phyloP scores from a whole-genome alignment of 2,888 invertebrate species.

The Ennomos quercinarius region DNA sequence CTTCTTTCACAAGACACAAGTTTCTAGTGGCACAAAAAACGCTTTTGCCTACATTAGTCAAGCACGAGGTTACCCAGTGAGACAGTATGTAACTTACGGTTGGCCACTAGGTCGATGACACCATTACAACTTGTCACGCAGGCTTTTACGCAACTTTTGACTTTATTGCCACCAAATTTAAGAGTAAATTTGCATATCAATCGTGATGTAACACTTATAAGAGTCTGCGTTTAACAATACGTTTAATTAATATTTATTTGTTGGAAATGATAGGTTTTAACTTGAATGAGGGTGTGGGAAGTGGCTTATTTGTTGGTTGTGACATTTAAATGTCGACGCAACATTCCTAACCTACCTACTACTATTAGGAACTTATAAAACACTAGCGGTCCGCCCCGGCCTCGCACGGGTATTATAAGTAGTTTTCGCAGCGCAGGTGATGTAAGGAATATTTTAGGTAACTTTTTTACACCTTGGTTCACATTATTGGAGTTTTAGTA shows the following conservation, averaged over 20 bases:
- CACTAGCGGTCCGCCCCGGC: too few species aligned
- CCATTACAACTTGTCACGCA: conserved; percentile 49
- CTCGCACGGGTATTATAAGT: too few species aligned
- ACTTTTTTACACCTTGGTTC: too few species aligned
- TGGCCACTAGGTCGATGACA: conserved; percentile 60
- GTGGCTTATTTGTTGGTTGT: conserved; percentile 14
- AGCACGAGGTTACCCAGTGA: conserved; percentile 49
- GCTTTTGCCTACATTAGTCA: conserved; percentile 40
- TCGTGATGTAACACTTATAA: conserved; percentile 15
- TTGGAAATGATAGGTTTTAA: conserved; percentile 17
- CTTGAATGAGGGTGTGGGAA: conserved; percentile 21
- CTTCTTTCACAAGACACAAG: conserved; percentile 37
- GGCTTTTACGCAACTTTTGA: conserved; percentile 27
- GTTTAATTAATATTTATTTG: conserved; percentile 32
- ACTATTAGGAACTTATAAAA: too few species aligned
- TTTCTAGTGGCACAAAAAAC: conserved; percentile 37
- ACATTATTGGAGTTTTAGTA: too few species aligned
- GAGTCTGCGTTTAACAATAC: conserved; percentile 15
- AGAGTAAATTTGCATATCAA: conserved; percentile 19
- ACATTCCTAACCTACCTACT: too few species aligned
- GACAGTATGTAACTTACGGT: conserved; percentile 59
- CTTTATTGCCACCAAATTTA: conserved; percentile 9
- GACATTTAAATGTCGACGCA: conserved; percentile 1
- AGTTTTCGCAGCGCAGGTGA: too few species aligned
- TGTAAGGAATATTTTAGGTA: too few species aligned